Evolutionary conservation across 2,113 vertebrate genomes (phyloP), one percentile per base, ranked within the genome.

Genomic region (Tinamus guttatus): DNA sequence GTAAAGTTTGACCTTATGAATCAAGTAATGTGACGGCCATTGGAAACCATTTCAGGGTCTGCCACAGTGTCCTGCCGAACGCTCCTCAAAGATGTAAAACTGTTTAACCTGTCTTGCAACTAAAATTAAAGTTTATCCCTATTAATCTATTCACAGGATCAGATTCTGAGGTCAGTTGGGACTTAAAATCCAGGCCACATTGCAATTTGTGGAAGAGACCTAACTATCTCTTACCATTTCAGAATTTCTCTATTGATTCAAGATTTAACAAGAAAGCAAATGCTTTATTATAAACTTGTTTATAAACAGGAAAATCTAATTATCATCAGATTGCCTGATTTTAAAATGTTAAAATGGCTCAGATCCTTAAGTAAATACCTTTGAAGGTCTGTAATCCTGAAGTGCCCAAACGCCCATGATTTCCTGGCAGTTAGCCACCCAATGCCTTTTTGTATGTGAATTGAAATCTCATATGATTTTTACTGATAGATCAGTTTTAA

Each of bases 1-100:
- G 85, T 98, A 98, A 98, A 98, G n/a, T 97, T 82, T 98, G 97
- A 97, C 98, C 97, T 98, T 97, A 97, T 97, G 97, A 97, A 98
- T 97, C 71, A 49, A 77, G 14, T 62, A 94, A 96, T 49, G 68
- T 11, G 71, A 96, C 64, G 86, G 93, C 89, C 2, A 3, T 81
- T 96, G 91, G 93, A 89, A 95, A 71, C 76, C 15, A 34, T 95
- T 92, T 83, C 85, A 58, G 63, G 60, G 34, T 20, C 81, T 81
- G 78, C 27, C 64, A 87, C 47, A 59, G 36, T 52, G 24, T 65
- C 41, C 34, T 27, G 47, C 63, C 81, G 49, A 60, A 84, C 27
- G 52, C 20, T 93, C 45, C 60, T 89, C 86, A 59, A 88, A 96
- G 80, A 87, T 68, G 96, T 51, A 93, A 94, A 94, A 89, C 24